Evolutionary conservation across 2,888 invertebrate species (phyloP).

Genomic region (Eupithecia exiguata): DNA sequence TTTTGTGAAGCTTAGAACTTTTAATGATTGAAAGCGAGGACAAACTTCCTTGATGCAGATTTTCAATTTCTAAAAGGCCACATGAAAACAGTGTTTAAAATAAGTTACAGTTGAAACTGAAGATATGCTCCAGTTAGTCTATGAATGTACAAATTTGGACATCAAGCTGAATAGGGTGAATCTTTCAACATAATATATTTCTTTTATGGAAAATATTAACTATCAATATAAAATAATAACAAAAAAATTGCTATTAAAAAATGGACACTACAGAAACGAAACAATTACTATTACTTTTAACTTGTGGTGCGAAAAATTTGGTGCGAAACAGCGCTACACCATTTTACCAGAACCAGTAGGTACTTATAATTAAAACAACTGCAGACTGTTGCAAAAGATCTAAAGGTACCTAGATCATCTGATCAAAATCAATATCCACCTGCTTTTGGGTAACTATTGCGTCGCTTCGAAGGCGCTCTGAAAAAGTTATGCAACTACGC

Average conservation of each 20-base stretch:
- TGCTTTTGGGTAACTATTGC: background rate
- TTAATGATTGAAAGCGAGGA: slow-evolving; percentile 9
- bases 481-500: background rate
- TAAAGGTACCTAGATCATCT: background rate
- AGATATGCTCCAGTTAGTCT: background rate
- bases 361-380: too few species aligned
- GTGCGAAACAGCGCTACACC: too few species aligned
- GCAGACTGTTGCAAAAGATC: background rate
- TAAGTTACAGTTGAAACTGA: background rate
- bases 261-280: too few species aligned
- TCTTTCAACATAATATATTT: too few species aligned
- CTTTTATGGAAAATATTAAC: too few species aligned
- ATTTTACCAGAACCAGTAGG: too few species aligned
- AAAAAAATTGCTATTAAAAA: too few species aligned
- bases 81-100: background rate
- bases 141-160: background rate
- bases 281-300: too few species aligned
- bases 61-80: background rate
- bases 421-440: too few species aligned
- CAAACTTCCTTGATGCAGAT: background rate
- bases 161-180: too few species aligned
- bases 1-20: slow-evolving; percentile 16
- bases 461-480: background rate
- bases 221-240: too few species aligned
- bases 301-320: too few species aligned